Evolutionary conservation across 1,140 invertebrate genomes (phyloP).

Genomic region (Drosophila biarmipes): DNA sequence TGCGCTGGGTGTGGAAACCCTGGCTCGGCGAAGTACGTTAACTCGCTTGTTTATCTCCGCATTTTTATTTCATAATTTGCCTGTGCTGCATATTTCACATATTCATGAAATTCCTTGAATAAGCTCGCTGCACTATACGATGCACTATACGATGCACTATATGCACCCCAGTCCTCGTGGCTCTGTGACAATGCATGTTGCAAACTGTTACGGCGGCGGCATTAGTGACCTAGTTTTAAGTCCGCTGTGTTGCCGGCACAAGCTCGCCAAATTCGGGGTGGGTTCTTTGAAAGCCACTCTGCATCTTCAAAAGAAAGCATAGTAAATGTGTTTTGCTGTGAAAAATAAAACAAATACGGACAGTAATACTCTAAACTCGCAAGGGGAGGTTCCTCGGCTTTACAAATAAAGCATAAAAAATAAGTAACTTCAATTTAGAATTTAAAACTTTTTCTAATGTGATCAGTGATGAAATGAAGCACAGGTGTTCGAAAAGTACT

Average conservation of each 20-base stretch:
- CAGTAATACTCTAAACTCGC: background rate
- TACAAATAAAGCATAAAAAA: no score
- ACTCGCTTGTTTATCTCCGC: background rate
- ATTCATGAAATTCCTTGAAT: constrained; percentile 3
- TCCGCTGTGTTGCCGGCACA: background rate
- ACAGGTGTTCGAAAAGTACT: background rate
- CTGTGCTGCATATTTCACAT: constrained; percentile 1
- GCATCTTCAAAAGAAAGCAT: constrained; percentile 1
- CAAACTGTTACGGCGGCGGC: constrained; percentile 3
- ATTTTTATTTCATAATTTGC: constrained; percentile 1
- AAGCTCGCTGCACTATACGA: background rate
- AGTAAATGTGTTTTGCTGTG: background rate
- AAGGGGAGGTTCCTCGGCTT: background rate
- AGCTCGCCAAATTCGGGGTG: constrained; percentile 2
- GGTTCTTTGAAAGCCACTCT: constrained; percentile 7
- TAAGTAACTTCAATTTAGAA: no score
- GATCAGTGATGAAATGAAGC: no score
- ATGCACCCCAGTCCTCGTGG: background rate
- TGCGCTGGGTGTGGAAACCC: background rate
- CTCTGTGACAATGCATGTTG: constrained; percentile 9
- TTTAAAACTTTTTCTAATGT: background rate
- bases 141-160: background rate
- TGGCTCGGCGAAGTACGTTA: background rate
- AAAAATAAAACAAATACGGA: background rate
- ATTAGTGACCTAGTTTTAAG: constrained; percentile 10